Evolutionary conservation across 2,113 vertebrate species (phyloP).

Genomic region (Oryzias melastigma): DNA sequence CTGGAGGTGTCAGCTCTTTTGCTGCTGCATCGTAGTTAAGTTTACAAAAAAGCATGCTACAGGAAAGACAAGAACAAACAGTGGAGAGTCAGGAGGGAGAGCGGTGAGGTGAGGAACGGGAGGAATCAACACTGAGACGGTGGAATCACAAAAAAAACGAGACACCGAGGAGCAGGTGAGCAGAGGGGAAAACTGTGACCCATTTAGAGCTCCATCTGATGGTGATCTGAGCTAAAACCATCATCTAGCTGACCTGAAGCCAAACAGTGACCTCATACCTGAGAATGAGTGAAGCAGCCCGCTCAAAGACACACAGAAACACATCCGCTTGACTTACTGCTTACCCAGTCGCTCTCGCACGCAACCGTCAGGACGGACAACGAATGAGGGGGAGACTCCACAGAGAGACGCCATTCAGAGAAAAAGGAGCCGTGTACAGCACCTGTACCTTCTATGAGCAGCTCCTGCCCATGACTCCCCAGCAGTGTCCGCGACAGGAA

Average conservation of each 20-base stretch:
- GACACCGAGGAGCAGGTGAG: conserved; percentile 68
- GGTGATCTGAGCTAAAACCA: conserved; percentile 35
- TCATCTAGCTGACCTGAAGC: conserved; percentile 42
- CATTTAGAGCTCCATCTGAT: conserved; percentile 20
- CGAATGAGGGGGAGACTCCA: conserved; percentile 70
- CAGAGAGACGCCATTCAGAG: conserved; percentile 79
- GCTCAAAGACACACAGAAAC: conserved; percentile 43
- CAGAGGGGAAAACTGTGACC: conserved; percentile 27
- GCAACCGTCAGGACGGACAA: conserved; percentile 56
- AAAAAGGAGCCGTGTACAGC: conserved; percentile 79
- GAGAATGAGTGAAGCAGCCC: conserved; percentile 71
- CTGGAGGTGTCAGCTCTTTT: conserved; percentile 33
- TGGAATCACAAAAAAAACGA: conserved; percentile 46
- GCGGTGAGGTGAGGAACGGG: conserved; percentile 11
- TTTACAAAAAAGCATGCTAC: conserved; percentile 66
- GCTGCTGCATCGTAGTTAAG: conserved; percentile 17
- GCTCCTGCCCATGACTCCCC: conserved; percentile 98
- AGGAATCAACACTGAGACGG: neutral
- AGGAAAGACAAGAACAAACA: conserved; percentile 65
- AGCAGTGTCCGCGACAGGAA: conserved; percentile 95
- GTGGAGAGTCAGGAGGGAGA: conserved; percentile 8
- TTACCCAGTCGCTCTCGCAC: conserved; percentile 18
- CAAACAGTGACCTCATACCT: conserved; percentile 64
- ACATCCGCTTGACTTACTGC: conserved; percentile 14
- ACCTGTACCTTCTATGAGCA: conserved; percentile 99